Conservation (phyloP, 2,888 invertebrate genomes). For the Hydraecia micacea region DNA sequence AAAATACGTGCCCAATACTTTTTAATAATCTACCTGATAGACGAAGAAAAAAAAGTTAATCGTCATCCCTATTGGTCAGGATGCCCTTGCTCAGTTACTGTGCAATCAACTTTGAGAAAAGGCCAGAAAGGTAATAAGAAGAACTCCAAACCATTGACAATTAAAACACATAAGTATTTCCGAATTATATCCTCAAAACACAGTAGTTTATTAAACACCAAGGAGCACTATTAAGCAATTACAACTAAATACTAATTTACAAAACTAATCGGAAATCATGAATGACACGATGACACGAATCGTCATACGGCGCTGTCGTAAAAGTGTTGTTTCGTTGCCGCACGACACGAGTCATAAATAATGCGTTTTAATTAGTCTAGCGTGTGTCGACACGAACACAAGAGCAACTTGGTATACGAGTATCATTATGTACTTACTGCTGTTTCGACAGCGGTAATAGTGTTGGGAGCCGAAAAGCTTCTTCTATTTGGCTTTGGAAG, state of each 20-base stretch:
- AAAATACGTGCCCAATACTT: too few relatives aligned
- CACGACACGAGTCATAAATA: constrained; percentile 49
- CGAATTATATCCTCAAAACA: too few relatives aligned
- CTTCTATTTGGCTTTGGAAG: not conserved
- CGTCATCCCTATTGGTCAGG: too few relatives aligned
- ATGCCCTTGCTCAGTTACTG: too few relatives aligned
- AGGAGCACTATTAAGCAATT: not conserved
- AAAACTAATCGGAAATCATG: constrained; percentile 16
- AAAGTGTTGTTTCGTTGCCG: constrained; percentile 23
- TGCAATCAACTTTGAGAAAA: too few relatives aligned
- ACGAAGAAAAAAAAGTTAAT: too few relatives aligned
- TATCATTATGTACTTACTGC: constrained; percentile 29
- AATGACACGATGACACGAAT: constrained; percentile 31
- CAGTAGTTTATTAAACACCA: too few relatives aligned
- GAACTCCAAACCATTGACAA: too few relatives aligned
- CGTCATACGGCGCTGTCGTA: constrained; percentile 29
- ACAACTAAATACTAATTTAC: constrained; percentile 27
- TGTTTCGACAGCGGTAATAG: constrained; percentile 36
- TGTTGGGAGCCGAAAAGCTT: not conserved
- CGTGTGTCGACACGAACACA: constrained; percentile 39
- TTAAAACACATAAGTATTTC: too few relatives aligned
- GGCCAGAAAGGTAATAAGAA: too few relatives aligned
- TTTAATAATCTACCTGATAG: too few relatives aligned
- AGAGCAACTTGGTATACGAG: constrained; percentile 6
- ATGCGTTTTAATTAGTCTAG: constrained; percentile 56